These are phyloP conservation scores for Drosophila grimshawi DNA, from an alignment of 1,140 invertebrate species.

Conservation along the genomic window DNA sequence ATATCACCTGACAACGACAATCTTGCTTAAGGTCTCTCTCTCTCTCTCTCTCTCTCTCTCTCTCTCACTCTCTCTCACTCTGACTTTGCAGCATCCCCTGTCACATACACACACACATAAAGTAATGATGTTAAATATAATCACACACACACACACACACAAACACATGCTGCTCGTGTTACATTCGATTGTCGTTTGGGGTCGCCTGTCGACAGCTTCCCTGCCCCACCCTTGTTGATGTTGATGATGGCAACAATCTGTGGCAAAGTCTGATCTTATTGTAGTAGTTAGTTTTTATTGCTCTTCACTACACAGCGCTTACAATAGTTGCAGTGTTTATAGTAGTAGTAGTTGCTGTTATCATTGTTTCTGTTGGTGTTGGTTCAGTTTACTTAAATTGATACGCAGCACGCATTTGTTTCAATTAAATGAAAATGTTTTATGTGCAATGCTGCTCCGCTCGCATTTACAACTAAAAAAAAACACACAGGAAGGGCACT, in stretches of 20 bases:
- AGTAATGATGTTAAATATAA: constrained; percentile 29
- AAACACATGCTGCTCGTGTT: constrained; percentile 23
- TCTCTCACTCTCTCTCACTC: neutral
- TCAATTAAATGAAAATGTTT: constrained; percentile 82
- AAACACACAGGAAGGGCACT: constrained; percentile 51
- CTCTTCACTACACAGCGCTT: constrained; percentile 50
- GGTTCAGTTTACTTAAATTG: constrained; percentile 64
- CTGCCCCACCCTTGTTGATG: neutral
- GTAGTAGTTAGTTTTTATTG: constrained; percentile 76
- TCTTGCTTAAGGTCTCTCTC: neutral
- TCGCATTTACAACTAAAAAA: constrained; percentile 47
- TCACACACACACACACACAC: constrained; percentile 16
- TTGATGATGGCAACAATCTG: constrained; percentile 46
- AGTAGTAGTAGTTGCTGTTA: constrained; percentile 20
- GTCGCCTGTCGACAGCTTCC: constrained; percentile 21
- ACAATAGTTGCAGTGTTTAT: constrained; percentile 30
- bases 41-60: neutral
- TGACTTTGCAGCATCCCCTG: constrained; percentile 17
- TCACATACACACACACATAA: constrained; percentile 7
- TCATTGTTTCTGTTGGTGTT: constrained; percentile 22
- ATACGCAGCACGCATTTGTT: constrained; percentile 82
- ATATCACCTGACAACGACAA: constrained; percentile 54
- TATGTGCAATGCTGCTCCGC: constrained; percentile 38
- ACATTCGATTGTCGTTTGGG: constrained; percentile 37
- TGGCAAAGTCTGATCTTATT: constrained; percentile 48